Conservation (phyloP, 1,140 invertebrate genomes). For the Hypothenemus hampei region DNA sequence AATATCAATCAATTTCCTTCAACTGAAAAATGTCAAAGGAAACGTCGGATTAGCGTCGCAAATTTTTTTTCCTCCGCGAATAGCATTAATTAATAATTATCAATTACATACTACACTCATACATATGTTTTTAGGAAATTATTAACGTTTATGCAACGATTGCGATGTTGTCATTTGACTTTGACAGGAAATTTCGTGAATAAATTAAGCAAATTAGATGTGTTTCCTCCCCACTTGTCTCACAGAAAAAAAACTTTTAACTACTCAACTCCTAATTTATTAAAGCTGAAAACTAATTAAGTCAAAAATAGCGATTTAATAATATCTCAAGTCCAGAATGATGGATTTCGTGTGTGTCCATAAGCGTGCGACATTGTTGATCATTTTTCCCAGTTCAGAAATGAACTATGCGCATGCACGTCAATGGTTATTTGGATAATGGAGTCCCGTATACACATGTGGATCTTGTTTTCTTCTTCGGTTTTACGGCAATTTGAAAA, state of each 20-base stretch:
- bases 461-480: not conserved
- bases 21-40: no score
- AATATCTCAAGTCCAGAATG: slow-evolving; percentile 21
- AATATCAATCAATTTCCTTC: no score
- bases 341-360: slow-evolving; percentile 3
- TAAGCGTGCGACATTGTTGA: not conserved
- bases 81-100: no score
- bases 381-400: not conserved
- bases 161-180: no score
- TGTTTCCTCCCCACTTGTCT: slow-evolving; percentile 8
- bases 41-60: no score
- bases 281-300: slow-evolving; percentile 24
- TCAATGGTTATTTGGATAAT: no score
- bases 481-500: slow-evolving; percentile 22
- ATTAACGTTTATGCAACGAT: no score
- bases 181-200: slow-evolving; percentile 11
- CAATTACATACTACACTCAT: no score
- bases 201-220: slow-evolving; percentile 20
- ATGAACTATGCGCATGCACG: slow-evolving; percentile 5
- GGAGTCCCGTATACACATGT: slow-evolving; percentile 15
- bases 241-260: no score
- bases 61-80: no score
- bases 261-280: slow-evolving; percentile 8
- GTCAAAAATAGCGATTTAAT: slow-evolving; percentile 25
- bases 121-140: no score